Evolutionary conservation across 1,140 invertebrate genomes (phyloP).

Genomic region (Temnothorax curvispinosus): DNA sequence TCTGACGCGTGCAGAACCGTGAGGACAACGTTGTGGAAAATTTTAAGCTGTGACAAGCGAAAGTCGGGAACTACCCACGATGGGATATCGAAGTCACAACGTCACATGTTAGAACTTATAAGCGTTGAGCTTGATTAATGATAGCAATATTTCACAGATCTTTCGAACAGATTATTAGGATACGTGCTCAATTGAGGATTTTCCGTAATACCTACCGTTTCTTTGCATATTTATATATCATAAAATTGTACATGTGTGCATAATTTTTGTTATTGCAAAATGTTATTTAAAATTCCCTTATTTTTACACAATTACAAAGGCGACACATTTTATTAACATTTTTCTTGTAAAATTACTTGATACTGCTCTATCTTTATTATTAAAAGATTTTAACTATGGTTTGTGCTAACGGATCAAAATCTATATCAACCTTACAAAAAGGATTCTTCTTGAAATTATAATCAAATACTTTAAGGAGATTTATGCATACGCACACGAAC

Average conservation of each 20-base stretch:
- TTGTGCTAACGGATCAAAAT: background rate
- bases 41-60: background rate
- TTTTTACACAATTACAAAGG: too few relatives aligned
- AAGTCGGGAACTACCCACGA: background rate
- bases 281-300: too few relatives aligned
- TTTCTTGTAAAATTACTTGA: background rate
- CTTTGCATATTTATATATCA: background rate
- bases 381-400: background rate
- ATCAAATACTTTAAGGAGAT: background rate
- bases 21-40: background rate
- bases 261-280: too few relatives aligned
- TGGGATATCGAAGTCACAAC: background rate
- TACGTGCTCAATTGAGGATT: background rate
- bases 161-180: background rate
- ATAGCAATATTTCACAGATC: background rate
- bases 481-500: background rate
- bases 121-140: constrained; percentile 1
- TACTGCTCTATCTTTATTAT: background rate
- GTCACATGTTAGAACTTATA: background rate
- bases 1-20: background rate
- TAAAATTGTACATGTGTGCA: too few relatives aligned
- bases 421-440: background rate
- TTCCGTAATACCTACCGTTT: background rate
- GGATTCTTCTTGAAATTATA: background rate
- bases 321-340: background rate